A percentile compares a stretch with the other conserved stretches of the same genome.
Conservation (phyloP, 53 echinoderm and acorn worm genomes). For the Holothuria scabra region DNA sequence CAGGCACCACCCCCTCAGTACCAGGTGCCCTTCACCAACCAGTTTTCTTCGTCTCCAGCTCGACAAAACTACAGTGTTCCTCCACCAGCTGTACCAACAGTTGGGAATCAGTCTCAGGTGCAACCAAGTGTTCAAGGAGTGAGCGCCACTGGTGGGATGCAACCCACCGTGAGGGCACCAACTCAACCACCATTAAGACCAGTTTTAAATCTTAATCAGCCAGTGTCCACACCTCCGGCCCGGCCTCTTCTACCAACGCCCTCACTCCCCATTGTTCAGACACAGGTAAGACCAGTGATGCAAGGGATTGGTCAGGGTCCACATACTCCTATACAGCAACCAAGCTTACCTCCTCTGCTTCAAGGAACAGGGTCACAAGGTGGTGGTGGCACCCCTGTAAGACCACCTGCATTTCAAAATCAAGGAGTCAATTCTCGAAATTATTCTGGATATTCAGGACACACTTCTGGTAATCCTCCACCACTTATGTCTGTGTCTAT, state of each 20-base stretch:
- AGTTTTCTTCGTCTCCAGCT: constrained; percentile 27
- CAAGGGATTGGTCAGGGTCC: constrained; percentile 23
- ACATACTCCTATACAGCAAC: constrained; percentile 28
- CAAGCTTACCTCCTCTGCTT: constrained; percentile 18
- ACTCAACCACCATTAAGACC: constrained; percentile 52
- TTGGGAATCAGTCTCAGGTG: constrained; percentile 50
- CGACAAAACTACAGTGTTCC: constrained; percentile 56
- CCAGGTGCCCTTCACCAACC: constrained; percentile 52
- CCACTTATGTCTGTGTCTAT: constrained; percentile 54
- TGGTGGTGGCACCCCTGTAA: constrained; percentile 8
- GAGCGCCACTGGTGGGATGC: constrained; percentile 46
- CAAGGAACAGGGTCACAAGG: constrained; percentile 27
- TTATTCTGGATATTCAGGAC: constrained; percentile 1
- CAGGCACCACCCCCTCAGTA: constrained; percentile 50
- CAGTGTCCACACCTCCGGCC: constrained; percentile 39
- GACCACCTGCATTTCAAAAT: neutral
- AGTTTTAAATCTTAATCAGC: constrained; percentile 43
- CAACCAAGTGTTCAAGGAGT: constrained; percentile 52
- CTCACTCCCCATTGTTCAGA: constrained; percentile 34
- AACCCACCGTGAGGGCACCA: constrained; percentile 17
- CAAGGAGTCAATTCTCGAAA: neutral
- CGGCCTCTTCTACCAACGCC: constrained; percentile 56
- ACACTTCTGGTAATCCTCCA: constrained; percentile 34
- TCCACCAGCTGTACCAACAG: constrained; percentile 30
- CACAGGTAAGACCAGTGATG: constrained; percentile 34